Evolutionary conservation across 2,888 invertebrate species (phyloP), one percentile per base, ranked within the genome.

Genomic region (Minunthozetes semirufus): DNA sequence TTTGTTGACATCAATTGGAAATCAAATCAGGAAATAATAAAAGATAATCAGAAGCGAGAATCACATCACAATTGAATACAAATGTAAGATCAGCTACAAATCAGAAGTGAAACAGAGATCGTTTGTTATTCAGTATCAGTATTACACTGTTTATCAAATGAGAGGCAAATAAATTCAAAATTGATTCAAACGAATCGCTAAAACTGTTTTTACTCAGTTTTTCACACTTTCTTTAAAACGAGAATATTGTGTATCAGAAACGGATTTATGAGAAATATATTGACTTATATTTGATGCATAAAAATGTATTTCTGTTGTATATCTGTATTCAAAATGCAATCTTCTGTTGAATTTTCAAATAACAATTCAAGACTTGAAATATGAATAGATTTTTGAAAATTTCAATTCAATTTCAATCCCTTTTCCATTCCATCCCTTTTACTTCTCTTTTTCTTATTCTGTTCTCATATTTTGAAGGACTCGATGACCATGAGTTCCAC

Each of bases 401-500:
- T 56, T 6, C 56, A 25, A 8, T 13, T 22, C 3, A 25, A 56
- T 56, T 56, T 6, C 17, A 50, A 17, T 17, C 6, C 42, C 15
- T 11, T 48, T 48, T 48, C 11, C 13, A 33, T 4, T 27, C 8
- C 11, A 33, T 19, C 33, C 9, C 4, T 33, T 33, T 33, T 33
- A 8, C 8, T 33, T 9, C 42, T 42, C 42, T 42, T 42, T 42
- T 42, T 42, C 27, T 4, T 59, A 15, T 50, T 46, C 38, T 29
- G 22, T 59, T 1, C 19, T 25, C 11, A 1, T 25, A 71, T 42
- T 2, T 19, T 50, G 15, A 50, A 94, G 95, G 95, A 81, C 84
- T 95, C 38, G 92, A 91, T 79, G 92, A 92, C 0, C 93, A 94
- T 82, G 87, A 89, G 81, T 96, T 96, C 84, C 89, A 89, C 79